These are phyloP conservation scores for Halesus radiatus DNA, from an alignment of 1,140 invertebrate species.

Conservation along the genomic window DNA sequence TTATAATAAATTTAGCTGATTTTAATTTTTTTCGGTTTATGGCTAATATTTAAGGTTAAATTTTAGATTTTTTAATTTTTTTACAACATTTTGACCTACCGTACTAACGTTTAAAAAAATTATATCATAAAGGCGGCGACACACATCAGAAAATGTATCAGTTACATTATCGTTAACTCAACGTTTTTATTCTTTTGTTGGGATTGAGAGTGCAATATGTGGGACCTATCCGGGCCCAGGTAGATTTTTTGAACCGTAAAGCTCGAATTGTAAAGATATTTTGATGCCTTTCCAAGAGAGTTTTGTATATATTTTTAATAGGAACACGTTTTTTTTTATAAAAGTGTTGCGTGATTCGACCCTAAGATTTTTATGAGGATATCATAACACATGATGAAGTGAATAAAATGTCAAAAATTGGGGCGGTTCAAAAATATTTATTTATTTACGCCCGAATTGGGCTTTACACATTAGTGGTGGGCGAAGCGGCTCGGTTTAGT, in stretches of 20 bases:
- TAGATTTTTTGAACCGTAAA: background rate
- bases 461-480: too few relatives aligned
- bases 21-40: too few relatives aligned
- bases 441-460: too few relatives aligned
- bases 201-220: background rate
- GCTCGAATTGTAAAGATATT: background rate
- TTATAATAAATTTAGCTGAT: too few relatives aligned
- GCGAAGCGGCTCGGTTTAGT: too few relatives aligned
- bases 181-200: slow-evolving; percentile 18
- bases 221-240: background rate
- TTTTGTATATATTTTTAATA: background rate
- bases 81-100: background rate
- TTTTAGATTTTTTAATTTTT: too few relatives aligned
- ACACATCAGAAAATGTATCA: slow-evolving; percentile 53
- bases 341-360: background rate
- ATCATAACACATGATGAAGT: background rate
- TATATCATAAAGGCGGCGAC: slow-evolving; percentile 32
- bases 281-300: background rate
- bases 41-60: too few relatives aligned
- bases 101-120: background rate
- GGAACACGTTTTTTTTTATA: background rate
- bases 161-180: slow-evolving; percentile 52
- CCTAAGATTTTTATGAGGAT: slow-evolving; percentile 13
- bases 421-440: background rate
- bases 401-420: background rate